phyloP scores from a whole-genome alignment of 2,113 vertebrate species.

The Xiphorhynchus elegans region DNA sequence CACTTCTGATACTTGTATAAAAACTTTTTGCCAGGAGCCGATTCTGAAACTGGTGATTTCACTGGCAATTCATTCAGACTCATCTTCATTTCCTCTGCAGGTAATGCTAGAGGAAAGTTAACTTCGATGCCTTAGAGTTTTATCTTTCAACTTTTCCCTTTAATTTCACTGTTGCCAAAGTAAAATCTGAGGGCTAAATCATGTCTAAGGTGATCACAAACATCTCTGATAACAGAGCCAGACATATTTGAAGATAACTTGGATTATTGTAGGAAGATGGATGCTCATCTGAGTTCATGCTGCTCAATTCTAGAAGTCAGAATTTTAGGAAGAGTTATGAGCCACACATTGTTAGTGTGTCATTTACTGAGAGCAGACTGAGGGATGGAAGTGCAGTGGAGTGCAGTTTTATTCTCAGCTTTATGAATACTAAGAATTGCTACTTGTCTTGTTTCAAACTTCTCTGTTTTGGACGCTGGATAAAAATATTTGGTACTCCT shows the following conservation, averaged over 20 bases:
- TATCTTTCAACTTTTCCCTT: not conserved
- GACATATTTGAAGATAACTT: not conserved
- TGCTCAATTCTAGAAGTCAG: not conserved
- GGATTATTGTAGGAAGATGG: not conserved
- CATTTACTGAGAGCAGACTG: not conserved
- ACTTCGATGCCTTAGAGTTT: not conserved
- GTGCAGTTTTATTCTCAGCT: not conserved
- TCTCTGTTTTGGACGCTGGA: not conserved
- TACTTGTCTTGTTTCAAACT: not conserved
- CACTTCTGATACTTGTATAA: not conserved
- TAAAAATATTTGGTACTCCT: not conserved
- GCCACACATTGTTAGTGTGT: not conserved
- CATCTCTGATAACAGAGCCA: not conserved
- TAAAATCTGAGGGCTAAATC: constrained; percentile 17
- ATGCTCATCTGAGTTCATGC: not conserved
- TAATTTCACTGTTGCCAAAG: constrained; percentile 4
- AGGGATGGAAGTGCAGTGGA: not conserved
- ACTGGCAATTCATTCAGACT: not conserved
- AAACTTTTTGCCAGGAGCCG: not conserved
- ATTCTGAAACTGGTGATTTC: not conserved
- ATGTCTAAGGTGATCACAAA: not conserved
- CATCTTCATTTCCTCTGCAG: not conserved
- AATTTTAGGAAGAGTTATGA: not conserved
- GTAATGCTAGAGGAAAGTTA: not conserved
- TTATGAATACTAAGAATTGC: not conserved